phyloP scores from a whole-genome alignment of 2,797 vertebrate genomes.

The Anas acuta region DNA sequence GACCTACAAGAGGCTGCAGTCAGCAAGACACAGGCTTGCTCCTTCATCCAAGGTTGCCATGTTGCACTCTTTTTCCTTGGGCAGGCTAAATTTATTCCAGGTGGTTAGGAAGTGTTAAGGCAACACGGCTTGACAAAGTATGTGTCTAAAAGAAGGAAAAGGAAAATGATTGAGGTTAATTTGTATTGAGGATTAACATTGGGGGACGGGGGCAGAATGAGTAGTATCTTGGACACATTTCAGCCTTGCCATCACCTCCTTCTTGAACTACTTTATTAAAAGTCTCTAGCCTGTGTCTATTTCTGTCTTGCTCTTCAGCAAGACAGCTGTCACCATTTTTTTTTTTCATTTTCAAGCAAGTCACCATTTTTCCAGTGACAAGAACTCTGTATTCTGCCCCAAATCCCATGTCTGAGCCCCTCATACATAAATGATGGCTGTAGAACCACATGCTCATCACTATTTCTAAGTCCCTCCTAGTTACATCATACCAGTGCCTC shows the following conservation, averaged over 20 bases:
- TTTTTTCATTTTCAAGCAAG: no score
- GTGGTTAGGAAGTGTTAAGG: conserved; percentile 26
- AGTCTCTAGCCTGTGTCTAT: background rate
- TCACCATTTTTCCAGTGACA: background rate
- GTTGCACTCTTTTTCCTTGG: background rate
- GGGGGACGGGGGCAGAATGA: background rate
- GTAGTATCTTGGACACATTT: background rate
- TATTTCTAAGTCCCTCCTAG: background rate
- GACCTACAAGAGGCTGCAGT: background rate
- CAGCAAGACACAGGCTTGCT: background rate
- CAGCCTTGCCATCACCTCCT: background rate
- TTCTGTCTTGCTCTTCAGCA: background rate
- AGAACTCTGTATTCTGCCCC: background rate
- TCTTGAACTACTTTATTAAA: background rate
- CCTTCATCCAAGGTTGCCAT: conserved; percentile 8
- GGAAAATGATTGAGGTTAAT: conserved; percentile 16
- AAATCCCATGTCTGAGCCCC: background rate
- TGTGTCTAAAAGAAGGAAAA: background rate
- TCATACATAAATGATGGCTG: background rate
- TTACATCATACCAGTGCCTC: background rate
- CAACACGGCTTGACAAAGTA: background rate
- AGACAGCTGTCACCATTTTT: no score
- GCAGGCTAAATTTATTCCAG: conserved; percentile 37
- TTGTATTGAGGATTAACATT: background rate
- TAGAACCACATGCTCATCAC: background rate